Percentiles rank a stretch among this genome's conserved stretches.
Conservation (phyloP, 2,888 invertebrate species). For the Oscheius sp. region DNA sequence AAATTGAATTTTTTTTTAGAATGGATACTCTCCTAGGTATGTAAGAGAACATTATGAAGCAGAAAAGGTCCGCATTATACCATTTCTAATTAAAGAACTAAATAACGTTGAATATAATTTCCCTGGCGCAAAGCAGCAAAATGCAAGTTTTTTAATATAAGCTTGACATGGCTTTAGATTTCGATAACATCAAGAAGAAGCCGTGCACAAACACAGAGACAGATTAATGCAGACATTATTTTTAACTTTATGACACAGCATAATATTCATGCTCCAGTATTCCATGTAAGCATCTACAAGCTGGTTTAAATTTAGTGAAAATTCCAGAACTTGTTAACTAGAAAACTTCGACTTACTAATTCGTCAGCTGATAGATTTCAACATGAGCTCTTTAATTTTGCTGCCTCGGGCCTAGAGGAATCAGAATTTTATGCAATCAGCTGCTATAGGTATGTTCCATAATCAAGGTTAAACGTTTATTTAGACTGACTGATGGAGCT, state of each 20-base stretch:
- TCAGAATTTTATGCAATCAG: slow-evolving; percentile 4
- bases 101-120: slow-evolving; percentile 1
- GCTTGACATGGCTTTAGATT: not conserved
- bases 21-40: not conserved
- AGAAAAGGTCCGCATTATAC: not conserved
- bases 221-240: not conserved
- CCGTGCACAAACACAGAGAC: not conserved
- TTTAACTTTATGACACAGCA: not conserved
- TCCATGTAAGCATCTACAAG: slow-evolving; percentile 2
- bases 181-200: not conserved
- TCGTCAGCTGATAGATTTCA: not conserved
- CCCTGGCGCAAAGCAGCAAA: too few relatives aligned
- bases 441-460: not conserved
- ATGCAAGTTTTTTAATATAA: not conserved
- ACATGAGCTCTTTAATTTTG: slow-evolving; percentile 17
- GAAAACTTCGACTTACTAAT: not conserved
- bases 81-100: slow-evolving; percentile 8
- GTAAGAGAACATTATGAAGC: not conserved
- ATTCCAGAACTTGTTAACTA: not conserved
- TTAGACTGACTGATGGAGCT: too few relatives aligned
- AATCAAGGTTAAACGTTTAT: not conserved
- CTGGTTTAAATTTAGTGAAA: not conserved
- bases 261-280: not conserved
- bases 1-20: not conserved
- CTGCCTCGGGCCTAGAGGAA: not conserved